Percentiles rank a stretch among this genome's conserved stretches.
These are phyloP conservation scores for Cirrhinus molitorella DNA, from an alignment of 2,797 vertebrate species.

Conservation along the genomic window DNA sequence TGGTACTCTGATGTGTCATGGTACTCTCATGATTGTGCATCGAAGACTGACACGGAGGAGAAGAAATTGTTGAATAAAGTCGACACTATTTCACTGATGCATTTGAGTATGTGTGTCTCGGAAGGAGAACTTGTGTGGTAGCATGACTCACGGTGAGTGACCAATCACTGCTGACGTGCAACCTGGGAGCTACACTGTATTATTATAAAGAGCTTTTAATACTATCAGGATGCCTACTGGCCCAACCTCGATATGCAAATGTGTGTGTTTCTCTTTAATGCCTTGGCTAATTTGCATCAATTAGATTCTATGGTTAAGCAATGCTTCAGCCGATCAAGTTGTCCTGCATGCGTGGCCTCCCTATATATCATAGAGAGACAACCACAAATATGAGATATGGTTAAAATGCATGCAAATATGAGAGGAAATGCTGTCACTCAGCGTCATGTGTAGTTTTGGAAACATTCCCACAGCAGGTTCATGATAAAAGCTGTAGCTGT, in stretches of 20 bases:
- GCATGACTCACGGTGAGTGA: slow-evolving; percentile 38
- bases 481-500: slow-evolving; percentile 41
- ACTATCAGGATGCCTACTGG: background rate
- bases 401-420: slow-evolving; percentile 13
- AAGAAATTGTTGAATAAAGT: too few relatives aligned
- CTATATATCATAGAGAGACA: background rate
- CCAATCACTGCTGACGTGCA: slow-evolving; percentile 17
- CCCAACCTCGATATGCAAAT: background rate
- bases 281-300: background rate
- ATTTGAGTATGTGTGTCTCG: slow-evolving; percentile 14
- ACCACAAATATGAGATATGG: background rate
- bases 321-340: background rate
- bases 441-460: slow-evolving; percentile 38
- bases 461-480: slow-evolving; percentile 47
- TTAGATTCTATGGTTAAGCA: background rate
- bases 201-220: slow-evolving; percentile 4
- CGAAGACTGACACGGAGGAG: too few relatives aligned
- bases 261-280: background rate
- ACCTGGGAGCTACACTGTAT: background rate
- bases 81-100: background rate
- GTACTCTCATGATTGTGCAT: too few relatives aligned
- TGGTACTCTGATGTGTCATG: too few relatives aligned
- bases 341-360: background rate
- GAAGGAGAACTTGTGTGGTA: slow-evolving; percentile 16
- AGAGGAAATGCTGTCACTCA: slow-evolving; percentile 22